phyloP scores from a whole-genome alignment of 2,888 invertebrate genomes.

The Microdon myrmicae region DNA sequence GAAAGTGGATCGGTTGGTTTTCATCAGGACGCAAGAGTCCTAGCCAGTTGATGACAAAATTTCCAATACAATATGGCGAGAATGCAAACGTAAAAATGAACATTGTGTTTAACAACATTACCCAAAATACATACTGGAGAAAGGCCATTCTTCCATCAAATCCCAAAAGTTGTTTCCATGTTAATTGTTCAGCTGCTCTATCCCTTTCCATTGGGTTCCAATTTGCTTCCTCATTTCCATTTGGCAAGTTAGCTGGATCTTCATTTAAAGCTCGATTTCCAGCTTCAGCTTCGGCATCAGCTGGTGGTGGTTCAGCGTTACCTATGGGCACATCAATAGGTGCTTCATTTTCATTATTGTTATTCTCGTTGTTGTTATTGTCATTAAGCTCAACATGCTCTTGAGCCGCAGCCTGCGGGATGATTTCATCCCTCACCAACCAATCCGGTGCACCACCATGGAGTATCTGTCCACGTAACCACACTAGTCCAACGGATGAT shows the following conservation, averaged over 20 bases:
- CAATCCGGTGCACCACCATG: slow-evolving; percentile 98
- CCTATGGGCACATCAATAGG: slow-evolving; percentile 61
- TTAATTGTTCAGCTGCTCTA: slow-evolving; percentile 94
- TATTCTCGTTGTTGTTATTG: slow-evolving; percentile 68
- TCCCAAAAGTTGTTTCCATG: slow-evolving; percentile 96
- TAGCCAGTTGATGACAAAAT: slow-evolving; percentile 79
- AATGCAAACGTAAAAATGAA: slow-evolving; percentile 98
- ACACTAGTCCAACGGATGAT: slow-evolving; percentile 95
- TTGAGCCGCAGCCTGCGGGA: slow-evolving; percentile 52
- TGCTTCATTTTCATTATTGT: slow-evolving; percentile 59
- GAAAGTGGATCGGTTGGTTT: slow-evolving; percentile 80
- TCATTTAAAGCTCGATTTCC: slow-evolving; percentile 62
- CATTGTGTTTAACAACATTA: slow-evolving; percentile 94
- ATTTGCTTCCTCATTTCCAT: slow-evolving; percentile 71
- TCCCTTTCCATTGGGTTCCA: slow-evolving; percentile 99
- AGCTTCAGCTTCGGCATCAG: slow-evolving; percentile 66
- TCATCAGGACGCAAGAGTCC: slow-evolving; percentile 67
- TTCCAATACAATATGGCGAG: slow-evolving; percentile 95
- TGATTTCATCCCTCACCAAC: slow-evolving; percentile 78
- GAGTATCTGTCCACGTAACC: slow-evolving; percentile 97
- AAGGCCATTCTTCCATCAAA: slow-evolving; percentile 97
- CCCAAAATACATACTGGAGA: slow-evolving; percentile 99
- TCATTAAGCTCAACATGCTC: slow-evolving; percentile 34
- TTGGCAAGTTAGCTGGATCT: slow-evolving; percentile 65
- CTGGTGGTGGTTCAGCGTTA: slow-evolving; percentile 61